phyloP scores from a whole-genome alignment of 1,140 invertebrate species.

The Leptopilina clavipes region DNA sequence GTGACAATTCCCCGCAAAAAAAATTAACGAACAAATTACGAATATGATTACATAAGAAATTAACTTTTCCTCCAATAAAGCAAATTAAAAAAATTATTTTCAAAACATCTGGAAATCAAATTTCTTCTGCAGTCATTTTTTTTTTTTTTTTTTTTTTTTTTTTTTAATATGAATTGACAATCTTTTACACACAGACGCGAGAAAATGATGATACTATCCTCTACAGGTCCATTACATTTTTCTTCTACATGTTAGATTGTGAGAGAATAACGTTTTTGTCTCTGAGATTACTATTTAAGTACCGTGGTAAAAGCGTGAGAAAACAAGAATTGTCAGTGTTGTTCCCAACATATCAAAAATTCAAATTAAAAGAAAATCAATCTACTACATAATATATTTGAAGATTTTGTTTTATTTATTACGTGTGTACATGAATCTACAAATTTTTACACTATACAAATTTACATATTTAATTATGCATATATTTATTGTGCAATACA shows the following conservation, averaged over 20 bases:
- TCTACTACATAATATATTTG: neutral
- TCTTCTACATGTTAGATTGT: slow-evolving; percentile 21
- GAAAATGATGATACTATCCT: neutral
- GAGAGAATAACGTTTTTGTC: slow-evolving; percentile 56
- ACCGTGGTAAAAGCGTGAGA: slow-evolving; percentile 58
- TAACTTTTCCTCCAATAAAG: too few relatives aligned
- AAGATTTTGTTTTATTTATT: neutral
- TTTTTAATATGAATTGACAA: neutral
- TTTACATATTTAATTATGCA: neutral
- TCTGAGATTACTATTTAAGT: slow-evolving; percentile 49
- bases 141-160: neutral
- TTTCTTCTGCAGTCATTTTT: too few relatives aligned
- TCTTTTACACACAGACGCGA: neutral
- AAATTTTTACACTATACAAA: neutral
- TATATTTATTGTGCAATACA: slow-evolving; percentile 1
- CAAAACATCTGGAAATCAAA: too few relatives aligned
- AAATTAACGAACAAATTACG: too few relatives aligned
- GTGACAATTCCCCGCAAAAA: too few relatives aligned
- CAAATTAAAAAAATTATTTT: too few relatives aligned
- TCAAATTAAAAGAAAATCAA: slow-evolving; percentile 10
- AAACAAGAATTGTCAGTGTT: slow-evolving; percentile 52
- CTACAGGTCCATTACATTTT: slow-evolving; percentile 12
- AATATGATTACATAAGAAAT: too few relatives aligned
- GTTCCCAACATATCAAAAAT: slow-evolving; percentile 45
- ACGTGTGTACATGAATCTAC: neutral